Base-by-base conservation (phyloP, 2,888 invertebrate species). In the Mylabris sibirica region DNA sequence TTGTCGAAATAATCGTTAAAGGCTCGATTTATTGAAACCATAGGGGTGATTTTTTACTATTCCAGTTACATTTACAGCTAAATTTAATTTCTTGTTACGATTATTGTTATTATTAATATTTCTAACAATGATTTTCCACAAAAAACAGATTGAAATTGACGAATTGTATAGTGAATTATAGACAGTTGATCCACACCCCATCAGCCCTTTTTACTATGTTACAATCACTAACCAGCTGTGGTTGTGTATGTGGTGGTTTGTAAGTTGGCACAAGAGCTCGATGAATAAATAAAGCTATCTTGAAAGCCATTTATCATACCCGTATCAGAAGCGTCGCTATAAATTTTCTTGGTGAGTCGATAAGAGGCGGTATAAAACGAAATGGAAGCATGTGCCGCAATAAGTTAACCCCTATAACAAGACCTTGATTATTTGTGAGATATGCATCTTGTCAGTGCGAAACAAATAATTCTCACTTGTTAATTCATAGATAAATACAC, bases 221-320 rank as follows among this genome's bases (percentile, higher is more conserved):
- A 67, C 65, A 65, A 70, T 66, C 70, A 67, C 72, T 75, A 75
- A 76, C 76, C 78, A 77, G 20, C 20, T 53, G 22, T 53, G 8
- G 6, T n/a, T 44, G 44, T 44, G 44, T 78, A 77, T 78, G 76
- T 76, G 77, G 75, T 76, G 72, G 70, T 71, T 67, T 70, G 70
- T 70, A 57, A 66, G 66, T 65, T 22, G 63, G 76, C 80, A 79
- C 84, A 84, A 84, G 84, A 85, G 85, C 84, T 82, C 85, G 85
- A 87, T 87, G 87, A 88, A 88, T 88, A 88, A 88, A 88, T 88
- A 88, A 88, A 87, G 87, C 86, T 87, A 88, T 88, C 88, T 87
- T 84, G 84, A 84, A 85, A 83, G 84, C 84, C 86, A 87, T 88
- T 87, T 87, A 88, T 88, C 88, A 88, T 87, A 85, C 83, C 85